Conservation (phyloP, 2,113 vertebrate genomes). For the Daboia siamensis region DNA sequence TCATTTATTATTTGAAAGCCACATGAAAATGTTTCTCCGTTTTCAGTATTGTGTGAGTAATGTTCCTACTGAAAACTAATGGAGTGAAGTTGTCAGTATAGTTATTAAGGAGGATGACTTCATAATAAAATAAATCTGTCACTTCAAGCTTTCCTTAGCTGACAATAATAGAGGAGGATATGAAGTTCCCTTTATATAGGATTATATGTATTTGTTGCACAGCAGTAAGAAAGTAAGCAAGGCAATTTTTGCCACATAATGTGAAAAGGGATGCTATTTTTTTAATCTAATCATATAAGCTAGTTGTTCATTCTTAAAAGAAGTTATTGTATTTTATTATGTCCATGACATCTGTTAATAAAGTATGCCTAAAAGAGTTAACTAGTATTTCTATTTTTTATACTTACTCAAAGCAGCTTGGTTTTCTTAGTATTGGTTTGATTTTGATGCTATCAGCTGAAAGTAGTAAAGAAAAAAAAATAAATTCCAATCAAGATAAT, state of each 20-base stretch:
- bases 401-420: not conserved
- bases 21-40: conserved; percentile 72
- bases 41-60: conserved; percentile 74
- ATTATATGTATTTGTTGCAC: not conserved
- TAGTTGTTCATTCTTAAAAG: not conserved
- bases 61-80: conserved; percentile 79
- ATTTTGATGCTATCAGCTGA: conserved; percentile 30
- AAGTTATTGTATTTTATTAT: not conserved
- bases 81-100: conserved; percentile 77
- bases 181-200: not conserved
- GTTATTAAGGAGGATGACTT: conserved; percentile 79
- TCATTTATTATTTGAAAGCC: conserved; percentile 70
- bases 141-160: conserved; percentile 40
- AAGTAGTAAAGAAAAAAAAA: not conserved
- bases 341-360: not conserved
- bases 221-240: not conserved
- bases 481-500: not conserved
- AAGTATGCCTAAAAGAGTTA: not conserved
- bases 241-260: not conserved
- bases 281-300: not conserved
- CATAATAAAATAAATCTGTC: conserved; percentile 77
- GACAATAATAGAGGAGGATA: conserved; percentile 22
- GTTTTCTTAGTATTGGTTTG: not conserved
- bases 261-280: not conserved
- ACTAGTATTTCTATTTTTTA: not conserved